Conservation (phyloP, 2,888 invertebrate genomes). For the Autographa gamma region DNA sequence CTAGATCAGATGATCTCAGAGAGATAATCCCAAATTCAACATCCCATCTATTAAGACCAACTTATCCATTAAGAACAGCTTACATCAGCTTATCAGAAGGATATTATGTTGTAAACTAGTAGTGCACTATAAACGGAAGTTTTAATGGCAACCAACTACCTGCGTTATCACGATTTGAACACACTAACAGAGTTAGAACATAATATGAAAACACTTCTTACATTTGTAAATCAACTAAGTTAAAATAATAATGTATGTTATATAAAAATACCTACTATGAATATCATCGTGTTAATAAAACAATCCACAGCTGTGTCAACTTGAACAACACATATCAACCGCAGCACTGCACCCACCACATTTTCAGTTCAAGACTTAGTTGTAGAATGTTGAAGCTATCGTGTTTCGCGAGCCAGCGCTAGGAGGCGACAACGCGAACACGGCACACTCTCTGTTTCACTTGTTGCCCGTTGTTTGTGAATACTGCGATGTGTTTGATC, state of each 20-base stretch:
- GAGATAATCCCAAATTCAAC: neutral
- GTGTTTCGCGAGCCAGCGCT: slow-evolving; percentile 65
- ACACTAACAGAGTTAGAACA: slow-evolving; percentile 39
- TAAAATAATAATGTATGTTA: slow-evolving; percentile 21
- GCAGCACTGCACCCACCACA: slow-evolving; percentile 78
- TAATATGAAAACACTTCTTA: slow-evolving; percentile 20
- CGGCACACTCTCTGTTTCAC: slow-evolving; percentile 63
- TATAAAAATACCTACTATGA: slow-evolving; percentile 72
- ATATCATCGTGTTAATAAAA: slow-evolving; percentile 69
- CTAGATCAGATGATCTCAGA: slow-evolving; percentile 34
- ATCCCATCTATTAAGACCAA: neutral
- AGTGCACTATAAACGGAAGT: slow-evolving; percentile 41
- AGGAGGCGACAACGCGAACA: slow-evolving; percentile 62
- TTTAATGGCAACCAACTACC: slow-evolving; percentile 46
- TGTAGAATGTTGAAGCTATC: slow-evolving; percentile 55
- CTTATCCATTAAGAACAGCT: slow-evolving; percentile 6
- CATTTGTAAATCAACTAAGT: slow-evolving; percentile 18
- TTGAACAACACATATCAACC: slow-evolving; percentile 64
- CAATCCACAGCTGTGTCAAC: slow-evolving; percentile 68
- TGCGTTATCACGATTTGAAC: slow-evolving; percentile 48
- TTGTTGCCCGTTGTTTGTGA: slow-evolving; percentile 79
- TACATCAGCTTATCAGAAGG: slow-evolving; percentile 35
- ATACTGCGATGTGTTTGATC: slow-evolving; percentile 81
- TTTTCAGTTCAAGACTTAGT: slow-evolving; percentile 69
- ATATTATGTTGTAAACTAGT: slow-evolving; percentile 23